phyloP scores from a whole-genome alignment of 2,888 invertebrate species.

The Drosophila siamana region DNA sequence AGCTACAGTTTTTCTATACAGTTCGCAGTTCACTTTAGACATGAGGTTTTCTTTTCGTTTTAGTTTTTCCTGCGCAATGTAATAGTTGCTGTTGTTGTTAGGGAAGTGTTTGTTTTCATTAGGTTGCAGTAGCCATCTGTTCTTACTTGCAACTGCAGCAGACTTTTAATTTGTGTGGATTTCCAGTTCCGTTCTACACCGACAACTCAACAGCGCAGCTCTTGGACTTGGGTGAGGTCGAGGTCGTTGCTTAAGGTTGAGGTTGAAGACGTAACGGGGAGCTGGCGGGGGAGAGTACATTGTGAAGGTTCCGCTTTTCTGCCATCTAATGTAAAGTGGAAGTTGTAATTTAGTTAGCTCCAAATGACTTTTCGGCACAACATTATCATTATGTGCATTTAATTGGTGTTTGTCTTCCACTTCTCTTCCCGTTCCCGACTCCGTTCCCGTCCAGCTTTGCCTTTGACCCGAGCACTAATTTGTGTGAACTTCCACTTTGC shows the following conservation, averaged over 20 bases:
- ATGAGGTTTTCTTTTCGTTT: slow-evolving; percentile 46
- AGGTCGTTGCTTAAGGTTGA: slow-evolving; percentile 33
- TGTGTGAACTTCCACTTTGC: slow-evolving; percentile 68
- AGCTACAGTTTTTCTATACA: slow-evolving; percentile 32
- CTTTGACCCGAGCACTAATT: slow-evolving; percentile 56
- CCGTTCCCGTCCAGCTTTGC: slow-evolving; percentile 11
- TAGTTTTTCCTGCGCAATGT: slow-evolving; percentile 25
- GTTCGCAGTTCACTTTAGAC: slow-evolving; percentile 44
- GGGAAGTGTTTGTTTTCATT: slow-evolving; percentile 69
- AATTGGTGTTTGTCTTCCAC: slow-evolving; percentile 77
- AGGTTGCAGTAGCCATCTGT: slow-evolving; percentile 74
- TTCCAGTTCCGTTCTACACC: slow-evolving; percentile 61
- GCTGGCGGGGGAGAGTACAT: not conserved
- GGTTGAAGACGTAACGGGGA: slow-evolving; percentile 4
- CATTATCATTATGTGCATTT: slow-evolving; percentile 81
- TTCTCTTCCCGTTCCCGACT: slow-evolving; percentile 10
- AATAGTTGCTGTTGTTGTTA: slow-evolving; percentile 42
- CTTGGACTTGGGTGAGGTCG: slow-evolving; percentile 55
- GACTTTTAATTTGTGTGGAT: slow-evolving; percentile 76
- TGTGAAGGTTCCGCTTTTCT: slow-evolving; percentile 66
- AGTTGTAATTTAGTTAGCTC: slow-evolving; percentile 77
- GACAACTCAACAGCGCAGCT: slow-evolving; percentile 20
- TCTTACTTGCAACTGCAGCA: slow-evolving; percentile 61
- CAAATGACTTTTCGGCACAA: slow-evolving; percentile 79
- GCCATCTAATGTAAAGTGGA: slow-evolving; percentile 76